These are phyloP conservation scores for Bothrops jararaca DNA, from an alignment of 2,113 vertebrate genomes.

Conservation along the genomic window DNA sequence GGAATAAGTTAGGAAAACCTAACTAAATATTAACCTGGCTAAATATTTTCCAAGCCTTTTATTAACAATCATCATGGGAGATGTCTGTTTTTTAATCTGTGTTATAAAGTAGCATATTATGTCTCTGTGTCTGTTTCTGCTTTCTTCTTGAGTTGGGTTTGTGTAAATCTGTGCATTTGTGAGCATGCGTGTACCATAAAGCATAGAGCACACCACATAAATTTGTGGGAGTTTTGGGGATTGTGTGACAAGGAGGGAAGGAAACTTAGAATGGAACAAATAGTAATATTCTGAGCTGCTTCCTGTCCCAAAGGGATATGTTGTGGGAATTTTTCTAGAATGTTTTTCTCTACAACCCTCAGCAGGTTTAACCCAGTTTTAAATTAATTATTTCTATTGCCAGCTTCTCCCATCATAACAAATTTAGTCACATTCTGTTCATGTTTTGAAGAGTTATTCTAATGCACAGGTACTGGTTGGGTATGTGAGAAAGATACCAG, in stretches of 20 bases:
- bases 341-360: not conserved
- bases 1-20: not conserved
- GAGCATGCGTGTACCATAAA: not conserved
- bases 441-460: not conserved
- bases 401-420: not conserved
- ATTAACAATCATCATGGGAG: not conserved
- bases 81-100: not conserved
- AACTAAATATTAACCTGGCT: not conserved
- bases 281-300: not conserved
- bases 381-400: not conserved
- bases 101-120: not conserved
- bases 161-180: not conserved
- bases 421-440: not conserved
- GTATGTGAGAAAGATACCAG: not conserved
- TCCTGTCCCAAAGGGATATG: not conserved
- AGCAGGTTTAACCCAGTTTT: not conserved
- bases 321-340: not conserved
- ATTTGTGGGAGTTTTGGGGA: not conserved
- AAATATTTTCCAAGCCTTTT: not conserved
- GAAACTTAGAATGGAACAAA: not conserved
- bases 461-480: not conserved
- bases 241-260: not conserved
- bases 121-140: not conserved
- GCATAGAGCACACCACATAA: not conserved
- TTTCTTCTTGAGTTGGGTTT: not conserved